Evolutionary conservation across 1,140 invertebrate genomes (phyloP), one percentile per base, ranked within the genome.

Genomic region (Drosophila bocqueti): DNA sequence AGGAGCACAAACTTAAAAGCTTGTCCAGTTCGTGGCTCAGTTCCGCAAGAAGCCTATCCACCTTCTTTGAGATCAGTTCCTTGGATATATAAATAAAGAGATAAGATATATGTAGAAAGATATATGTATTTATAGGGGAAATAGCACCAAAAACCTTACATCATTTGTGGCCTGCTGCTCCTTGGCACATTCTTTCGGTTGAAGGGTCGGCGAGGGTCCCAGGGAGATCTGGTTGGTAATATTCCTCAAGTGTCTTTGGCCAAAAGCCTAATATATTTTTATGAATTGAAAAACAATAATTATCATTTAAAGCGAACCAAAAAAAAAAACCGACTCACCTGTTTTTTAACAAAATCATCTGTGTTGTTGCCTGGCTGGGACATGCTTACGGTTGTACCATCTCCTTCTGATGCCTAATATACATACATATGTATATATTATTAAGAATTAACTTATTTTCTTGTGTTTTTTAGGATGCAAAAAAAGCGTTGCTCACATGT

Each of bases 381-480:
- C 24, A 49, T 5, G 18, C 6, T 7, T 18, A 24, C 45, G 2
- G 45, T 47, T 47, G 45, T 10, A 8, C 4, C 11, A 29, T 4
- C 2, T 4, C 26, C 24, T 5, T 26, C 9, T 1, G 26, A 10
- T n/a, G 24, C 26, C 49, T 50, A 31, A 50, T 31, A 3, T 11
- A 50, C n/a, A 18, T 18, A 31, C n/a, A 18, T 7, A 21, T n/a
- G n/a, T 1, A 21, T 21, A 13, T 1, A n/a, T 18, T 0, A 7
- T 31, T 18, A 50, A 1, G 16, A 50, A 18, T 50, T 50, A 11
- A 1, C 4, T 5, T 3, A 2, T 29, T 49, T 29, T 29, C 49
- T 18, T n/a, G 4, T 29, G 1, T 29, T 18, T 2, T 29, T 18
- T 2, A 1, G 4, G 1, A 3, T 1, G 15, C 0, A 29, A 31